Evolutionary conservation across 2,888 invertebrate genomes (phyloP).

Genomic region (Tetrapedia diversipes): DNA sequence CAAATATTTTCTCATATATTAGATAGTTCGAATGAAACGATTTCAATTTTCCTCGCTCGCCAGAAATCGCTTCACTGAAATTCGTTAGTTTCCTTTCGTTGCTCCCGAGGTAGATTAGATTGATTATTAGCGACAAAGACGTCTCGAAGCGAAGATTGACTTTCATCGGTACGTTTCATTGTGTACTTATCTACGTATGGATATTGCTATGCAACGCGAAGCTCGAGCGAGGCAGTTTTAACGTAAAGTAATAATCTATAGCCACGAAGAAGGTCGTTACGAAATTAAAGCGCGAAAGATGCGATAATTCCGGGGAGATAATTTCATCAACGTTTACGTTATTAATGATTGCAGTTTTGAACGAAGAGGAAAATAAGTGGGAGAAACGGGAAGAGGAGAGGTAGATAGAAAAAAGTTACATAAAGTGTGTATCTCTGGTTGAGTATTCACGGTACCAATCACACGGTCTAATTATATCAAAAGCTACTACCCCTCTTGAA

Average conservation of each 20-base stretch:
- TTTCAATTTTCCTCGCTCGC: slow-evolving; percentile 47
- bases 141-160: slow-evolving; percentile 34
- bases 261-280: too few relatives aligned
- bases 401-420: slow-evolving; percentile 13
- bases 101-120: slow-evolving; percentile 34
- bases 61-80: slow-evolving; percentile 34
- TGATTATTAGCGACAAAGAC: slow-evolving; percentile 55
- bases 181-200: too few relatives aligned
- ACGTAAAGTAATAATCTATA: too few relatives aligned
- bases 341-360: background rate
- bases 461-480: slow-evolving; percentile 39
- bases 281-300: slow-evolving; percentile 18
- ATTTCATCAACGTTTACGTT: slow-evolving; percentile 18
- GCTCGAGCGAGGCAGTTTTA: slow-evolving; percentile 27
- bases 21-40: slow-evolving; percentile 60
- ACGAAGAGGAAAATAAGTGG: background rate
- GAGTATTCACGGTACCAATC: slow-evolving; percentile 34
- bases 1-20: too few relatives aligned
- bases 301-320: background rate
- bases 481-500: slow-evolving; percentile 27
- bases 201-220: too few relatives aligned
- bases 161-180: slow-evolving; percentile 28
- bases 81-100: slow-evolving; percentile 15
- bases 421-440: slow-evolving; percentile 14
- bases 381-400: background rate